phyloP scores from a whole-genome alignment of 1,140 invertebrate genomes.

The Drosophila oshimai region DNA sequence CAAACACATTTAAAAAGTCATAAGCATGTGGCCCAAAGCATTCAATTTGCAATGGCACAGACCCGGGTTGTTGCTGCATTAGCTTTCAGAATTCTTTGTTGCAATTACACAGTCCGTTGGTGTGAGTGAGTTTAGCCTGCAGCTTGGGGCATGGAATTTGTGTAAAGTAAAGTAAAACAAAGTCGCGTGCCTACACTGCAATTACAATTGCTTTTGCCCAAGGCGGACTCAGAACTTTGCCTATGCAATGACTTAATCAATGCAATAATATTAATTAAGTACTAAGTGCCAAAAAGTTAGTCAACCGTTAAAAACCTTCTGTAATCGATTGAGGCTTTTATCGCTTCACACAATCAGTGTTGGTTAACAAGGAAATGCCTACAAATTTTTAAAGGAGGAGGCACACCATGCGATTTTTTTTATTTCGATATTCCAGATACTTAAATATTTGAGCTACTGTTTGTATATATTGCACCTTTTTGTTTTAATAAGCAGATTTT shows the following conservation, averaged over 20 bases:
- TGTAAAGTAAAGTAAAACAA: not conserved
- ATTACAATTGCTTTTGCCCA: constrained; percentile 10
- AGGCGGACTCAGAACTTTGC: constrained; percentile 28
- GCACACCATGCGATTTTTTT: not conserved
- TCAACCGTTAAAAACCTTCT: constrained; percentile 5
- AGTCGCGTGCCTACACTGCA: constrained; percentile 67
- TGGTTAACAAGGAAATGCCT: not conserved
- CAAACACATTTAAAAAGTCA: constrained; percentile 72
- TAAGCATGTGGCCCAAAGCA: constrained; percentile 49
- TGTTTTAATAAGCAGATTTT: not conserved
- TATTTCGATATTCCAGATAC: not conserved
- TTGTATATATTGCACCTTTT: too few relatives aligned
- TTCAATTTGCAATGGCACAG: constrained; percentile 42
- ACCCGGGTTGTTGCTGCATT: constrained; percentile 7
- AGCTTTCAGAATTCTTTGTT: constrained; percentile 38
- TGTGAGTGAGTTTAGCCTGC: not conserved
- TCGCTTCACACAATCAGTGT: not conserved
- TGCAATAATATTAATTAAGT: constrained; percentile 15
- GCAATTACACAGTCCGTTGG: constrained; percentile 21
- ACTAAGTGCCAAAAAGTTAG: constrained; percentile 9
- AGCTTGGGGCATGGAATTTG: constrained; percentile 31
- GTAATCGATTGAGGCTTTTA: not conserved
- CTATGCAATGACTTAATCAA: constrained; percentile 26
- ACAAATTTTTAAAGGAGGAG: not conserved
- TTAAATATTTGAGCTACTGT: not conserved